These are phyloP conservation scores for Metallyticus violacea DNA, from an alignment of 2,888 invertebrate genomes.

Conservation along the genomic window DNA sequence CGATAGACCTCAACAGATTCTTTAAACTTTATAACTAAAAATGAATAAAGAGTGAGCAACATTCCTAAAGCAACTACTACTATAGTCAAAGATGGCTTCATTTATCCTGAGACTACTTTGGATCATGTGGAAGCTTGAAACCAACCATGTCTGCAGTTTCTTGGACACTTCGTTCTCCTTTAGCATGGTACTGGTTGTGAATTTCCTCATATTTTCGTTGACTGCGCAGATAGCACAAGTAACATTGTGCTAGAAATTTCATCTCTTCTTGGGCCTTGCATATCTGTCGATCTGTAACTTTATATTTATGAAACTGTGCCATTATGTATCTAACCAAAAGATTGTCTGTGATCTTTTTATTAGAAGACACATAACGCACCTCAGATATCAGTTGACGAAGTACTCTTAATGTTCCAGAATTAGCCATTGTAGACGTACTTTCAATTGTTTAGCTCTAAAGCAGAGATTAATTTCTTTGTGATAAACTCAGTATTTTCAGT, in stretches of 20 bases:
- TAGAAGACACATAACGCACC: constrained; percentile 53
- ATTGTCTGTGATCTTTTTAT: constrained; percentile 57
- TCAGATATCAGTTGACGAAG: constrained; percentile 62
- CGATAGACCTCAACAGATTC: neutral
- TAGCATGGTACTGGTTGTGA: constrained; percentile 70
- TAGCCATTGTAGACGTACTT: neutral
- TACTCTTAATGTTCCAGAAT: constrained; percentile 43
- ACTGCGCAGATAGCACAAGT: constrained; percentile 72
- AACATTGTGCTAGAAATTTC: constrained; percentile 72
- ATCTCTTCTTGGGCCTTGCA: constrained; percentile 83
- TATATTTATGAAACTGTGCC: constrained; percentile 67
- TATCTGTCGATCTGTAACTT: constrained; percentile 74
- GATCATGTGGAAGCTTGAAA: constrained; percentile 79
- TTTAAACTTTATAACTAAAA: neutral
- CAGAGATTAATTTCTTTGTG: constrained; percentile 38
- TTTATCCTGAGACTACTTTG: constrained; percentile 50
- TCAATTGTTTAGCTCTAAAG: neutral
- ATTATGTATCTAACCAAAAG: constrained; percentile 66
- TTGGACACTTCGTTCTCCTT: constrained; percentile 70
- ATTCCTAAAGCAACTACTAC: neutral
- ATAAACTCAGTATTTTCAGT: constrained; percentile 58
- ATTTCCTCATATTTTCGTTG: constrained; percentile 67
- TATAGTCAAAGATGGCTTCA: neutral
- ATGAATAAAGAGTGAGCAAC: neutral
- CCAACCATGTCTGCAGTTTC: constrained; percentile 82